Conservation (phyloP, 2,888 invertebrate species). For the Ophion slaviceki region DNA sequence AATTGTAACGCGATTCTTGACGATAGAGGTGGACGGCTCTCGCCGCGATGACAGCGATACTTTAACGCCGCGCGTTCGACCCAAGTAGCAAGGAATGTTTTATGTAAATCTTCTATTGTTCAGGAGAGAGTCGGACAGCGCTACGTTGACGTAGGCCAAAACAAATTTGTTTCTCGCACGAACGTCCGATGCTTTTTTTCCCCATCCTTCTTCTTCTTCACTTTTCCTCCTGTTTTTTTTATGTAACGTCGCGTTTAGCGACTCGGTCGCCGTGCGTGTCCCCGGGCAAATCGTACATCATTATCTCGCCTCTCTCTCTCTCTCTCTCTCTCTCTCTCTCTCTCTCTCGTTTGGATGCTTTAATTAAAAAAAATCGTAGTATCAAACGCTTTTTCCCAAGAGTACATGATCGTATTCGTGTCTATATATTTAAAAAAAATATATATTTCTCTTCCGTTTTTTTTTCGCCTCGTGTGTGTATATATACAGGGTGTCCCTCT, state of each 20-base stretch:
- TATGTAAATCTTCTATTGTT: slow-evolving; percentile 79
- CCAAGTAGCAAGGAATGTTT: slow-evolving; percentile 74
- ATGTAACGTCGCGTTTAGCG: slow-evolving; percentile 12
- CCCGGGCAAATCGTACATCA: slow-evolving; percentile 20
- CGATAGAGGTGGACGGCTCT: slow-evolving; percentile 56
- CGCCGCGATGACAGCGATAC: slow-evolving; percentile 71
- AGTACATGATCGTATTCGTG: too few relatives aligned
- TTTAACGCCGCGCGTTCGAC: slow-evolving; percentile 35
- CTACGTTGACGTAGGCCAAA: slow-evolving; percentile 72
- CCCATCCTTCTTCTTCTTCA: background rate
- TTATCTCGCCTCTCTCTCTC: background rate
- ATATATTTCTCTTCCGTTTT: too few relatives aligned
- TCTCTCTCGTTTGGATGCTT: too few relatives aligned
- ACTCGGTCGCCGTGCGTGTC: slow-evolving; percentile 13
- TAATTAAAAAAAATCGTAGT: background rate
- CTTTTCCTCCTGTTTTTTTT: slow-evolving; percentile 10
- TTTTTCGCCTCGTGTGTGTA: too few relatives aligned
- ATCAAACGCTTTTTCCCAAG: background rate
- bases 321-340: background rate
- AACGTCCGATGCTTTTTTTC: slow-evolving; percentile 18
- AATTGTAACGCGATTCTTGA: slow-evolving; percentile 72
- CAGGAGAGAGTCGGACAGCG: slow-evolving; percentile 41
- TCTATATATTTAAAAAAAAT: too few relatives aligned
- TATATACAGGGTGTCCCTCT: too few relatives aligned
- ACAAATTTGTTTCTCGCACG: slow-evolving; percentile 60